Conservation (phyloP, 2,797 vertebrate genomes). For the Columba guinea region DNA sequence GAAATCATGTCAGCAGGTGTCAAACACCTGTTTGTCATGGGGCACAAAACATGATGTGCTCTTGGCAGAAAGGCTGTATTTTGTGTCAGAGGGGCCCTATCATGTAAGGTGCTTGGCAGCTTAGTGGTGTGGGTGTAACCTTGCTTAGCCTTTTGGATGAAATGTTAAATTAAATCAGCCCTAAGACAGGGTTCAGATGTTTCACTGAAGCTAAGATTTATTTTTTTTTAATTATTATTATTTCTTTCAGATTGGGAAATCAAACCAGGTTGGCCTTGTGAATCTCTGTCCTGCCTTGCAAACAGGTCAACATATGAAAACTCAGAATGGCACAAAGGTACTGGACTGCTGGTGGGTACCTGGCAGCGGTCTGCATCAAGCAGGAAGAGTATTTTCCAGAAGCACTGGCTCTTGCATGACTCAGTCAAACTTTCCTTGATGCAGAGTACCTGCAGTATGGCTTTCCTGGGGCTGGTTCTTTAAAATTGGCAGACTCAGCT, state of each 20-base stretch:
- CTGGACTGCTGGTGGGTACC: not conserved
- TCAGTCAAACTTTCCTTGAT: not conserved
- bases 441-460: not conserved
- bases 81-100: rapidly evolving
- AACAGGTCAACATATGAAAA: not conserved
- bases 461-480: not conserved
- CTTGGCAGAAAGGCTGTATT: not conserved
- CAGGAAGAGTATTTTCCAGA: not conserved
- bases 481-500: not conserved
- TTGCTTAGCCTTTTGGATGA: not conserved
- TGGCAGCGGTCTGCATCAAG: not conserved
- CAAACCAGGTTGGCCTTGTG: not conserved
- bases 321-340: not conserved
- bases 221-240: not conserved
- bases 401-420: not conserved
- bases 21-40: not conserved
- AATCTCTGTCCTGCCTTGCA: not conserved
- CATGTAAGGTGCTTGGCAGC: rapidly evolving
- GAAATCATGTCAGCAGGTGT: not conserved
- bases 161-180: not conserved
- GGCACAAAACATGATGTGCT: not conserved
- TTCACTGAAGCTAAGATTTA: not conserved
- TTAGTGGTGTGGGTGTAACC: not conserved
- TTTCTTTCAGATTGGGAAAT: not conserved
- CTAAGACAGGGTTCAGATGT: not conserved